Evolutionary conservation across 2,797 vertebrate genomes (phyloP), one percentile per base, ranked within the genome.

Genomic region (Selene dorsalis): DNA sequence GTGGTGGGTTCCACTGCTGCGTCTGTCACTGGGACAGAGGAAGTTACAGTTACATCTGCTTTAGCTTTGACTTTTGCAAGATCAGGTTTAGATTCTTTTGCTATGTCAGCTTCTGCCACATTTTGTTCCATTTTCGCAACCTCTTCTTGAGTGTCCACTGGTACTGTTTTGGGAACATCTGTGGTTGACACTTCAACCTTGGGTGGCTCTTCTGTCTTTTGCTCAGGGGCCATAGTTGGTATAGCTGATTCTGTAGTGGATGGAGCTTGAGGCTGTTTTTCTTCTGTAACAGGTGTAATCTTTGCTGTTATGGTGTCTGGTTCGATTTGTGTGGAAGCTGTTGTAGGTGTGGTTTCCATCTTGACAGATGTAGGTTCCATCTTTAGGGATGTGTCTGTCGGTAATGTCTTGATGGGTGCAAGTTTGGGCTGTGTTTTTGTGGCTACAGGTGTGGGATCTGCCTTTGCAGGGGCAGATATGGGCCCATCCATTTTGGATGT

Each of bases 391-490:
- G 69, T 48, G 75, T 28, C 39, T 52, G 55, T 72, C 60, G 65
- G 62, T 75, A 28, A 58, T 43, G 12, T 30, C 7, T 80, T 65
- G 50, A 67, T 60, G 26, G 84, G 28, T 1, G 35, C 16, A 20
- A 69, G 16, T 62, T 43, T 47, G n/a, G 80, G 58, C 41, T 84
- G 58, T 53, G 68, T 9, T 81, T 84, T 77, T 77, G 63, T 43
- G 13, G 69, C 79, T 77, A 77, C 79, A 89, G 94, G 0, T 61
- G 4, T 70, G 12, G 82, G 57, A 4, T 86, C 84, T 78, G 52
- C 83, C 93, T 95, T 77, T 73, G 73, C 60, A 59, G 89, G 32
- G 10, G 72, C 58, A 77, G 84, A 66, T 0, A 94, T 90, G 67
- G 88, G 65, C 57, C 90, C 87, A 73, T 45, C 35, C 26, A 77